Conservation (phyloP, 2,797 vertebrate species). For the Poeciliopsis turneri region DNA sequence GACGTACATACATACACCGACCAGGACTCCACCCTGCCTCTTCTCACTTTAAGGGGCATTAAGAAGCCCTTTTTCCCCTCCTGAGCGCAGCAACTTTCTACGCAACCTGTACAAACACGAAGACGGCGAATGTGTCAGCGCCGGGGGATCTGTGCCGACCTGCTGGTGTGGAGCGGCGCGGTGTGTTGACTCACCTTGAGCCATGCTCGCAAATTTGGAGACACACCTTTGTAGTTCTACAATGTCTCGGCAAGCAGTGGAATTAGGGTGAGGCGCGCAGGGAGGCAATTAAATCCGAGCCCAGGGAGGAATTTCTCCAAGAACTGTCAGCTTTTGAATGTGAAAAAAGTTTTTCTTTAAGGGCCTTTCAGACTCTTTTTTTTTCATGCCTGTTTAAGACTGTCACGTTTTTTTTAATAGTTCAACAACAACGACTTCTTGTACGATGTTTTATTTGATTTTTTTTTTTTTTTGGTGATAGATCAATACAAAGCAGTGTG, state of each 20-base stretch:
- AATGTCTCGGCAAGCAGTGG: constrained; percentile 78
- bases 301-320: constrained; percentile 20
- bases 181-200: constrained; percentile 59
- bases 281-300: constrained; percentile 38
- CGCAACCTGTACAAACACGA: constrained; percentile 67
- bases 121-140: constrained; percentile 47
- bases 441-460: too few relatives aligned
- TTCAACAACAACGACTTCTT: not conserved
- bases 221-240: constrained; percentile 73
- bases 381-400: not conserved
- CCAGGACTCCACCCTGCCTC: constrained; percentile 35
- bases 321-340: not conserved
- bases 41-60: constrained; percentile 38
- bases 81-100: not conserved
- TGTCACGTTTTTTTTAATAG: not conserved
- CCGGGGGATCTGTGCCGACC: constrained; percentile 12
- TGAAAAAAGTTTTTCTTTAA: too few relatives aligned
- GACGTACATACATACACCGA: constrained; percentile 13
- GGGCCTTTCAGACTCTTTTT: not conserved
- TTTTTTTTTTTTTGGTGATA: not conserved
- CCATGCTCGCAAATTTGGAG: constrained; percentile 66
- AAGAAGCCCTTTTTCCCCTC: constrained; percentile 27
- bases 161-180: constrained; percentile 10
- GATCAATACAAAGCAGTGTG: not conserved
- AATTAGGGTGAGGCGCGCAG: constrained; percentile 77